A percentile compares a stretch with the other conserved stretches of the same genome.
phyloP scores from a whole-genome alignment of 1,140 invertebrate species.

The Pararge aegeria region DNA sequence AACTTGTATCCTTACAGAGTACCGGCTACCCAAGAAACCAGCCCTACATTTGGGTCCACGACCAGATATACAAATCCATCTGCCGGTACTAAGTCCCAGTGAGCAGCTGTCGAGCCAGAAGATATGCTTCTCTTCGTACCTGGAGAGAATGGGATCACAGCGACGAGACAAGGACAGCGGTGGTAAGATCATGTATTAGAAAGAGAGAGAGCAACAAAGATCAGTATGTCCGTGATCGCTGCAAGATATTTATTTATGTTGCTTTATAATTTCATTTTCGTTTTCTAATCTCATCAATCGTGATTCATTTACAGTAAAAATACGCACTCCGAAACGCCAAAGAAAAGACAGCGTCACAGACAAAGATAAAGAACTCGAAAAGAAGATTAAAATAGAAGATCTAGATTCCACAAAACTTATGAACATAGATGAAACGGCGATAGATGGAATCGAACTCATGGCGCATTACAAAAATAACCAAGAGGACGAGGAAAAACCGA shows the following conservation, averaged over 20 bases:
- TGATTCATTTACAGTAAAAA: slow-evolving; percentile 74
- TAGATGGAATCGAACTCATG: slow-evolving; percentile 76
- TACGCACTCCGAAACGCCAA: slow-evolving; percentile 79
- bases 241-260: no score
- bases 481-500: slow-evolving; percentile 68
- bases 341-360: slow-evolving; percentile 80
- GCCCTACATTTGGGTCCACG: slow-evolving; percentile 65
- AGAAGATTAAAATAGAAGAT: slow-evolving; percentile 62
- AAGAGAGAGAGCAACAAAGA: no score
- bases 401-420: slow-evolving; percentile 53
- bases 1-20: slow-evolving; percentile 35
- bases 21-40: slow-evolving; percentile 41
- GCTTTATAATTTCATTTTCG: no score
- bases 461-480: slow-evolving; percentile 58
- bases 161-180: slow-evolving; percentile 59
- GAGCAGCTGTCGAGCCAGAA: slow-evolving; percentile 87
- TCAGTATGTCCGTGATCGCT: no score
- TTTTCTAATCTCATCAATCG: no score
- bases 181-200: slow-evolving; percentile 31
- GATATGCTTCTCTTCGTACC: slow-evolving; percentile 86
- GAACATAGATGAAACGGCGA: slow-evolving; percentile 75
- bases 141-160: slow-evolving; percentile 82
- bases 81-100: slow-evolving; percentile 86
- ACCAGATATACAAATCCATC: slow-evolving; percentile 81
- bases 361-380: slow-evolving; percentile 66